phyloP scores from a whole-genome alignment of 1,140 invertebrate species.

The Sitophilus oryzae region DNA sequence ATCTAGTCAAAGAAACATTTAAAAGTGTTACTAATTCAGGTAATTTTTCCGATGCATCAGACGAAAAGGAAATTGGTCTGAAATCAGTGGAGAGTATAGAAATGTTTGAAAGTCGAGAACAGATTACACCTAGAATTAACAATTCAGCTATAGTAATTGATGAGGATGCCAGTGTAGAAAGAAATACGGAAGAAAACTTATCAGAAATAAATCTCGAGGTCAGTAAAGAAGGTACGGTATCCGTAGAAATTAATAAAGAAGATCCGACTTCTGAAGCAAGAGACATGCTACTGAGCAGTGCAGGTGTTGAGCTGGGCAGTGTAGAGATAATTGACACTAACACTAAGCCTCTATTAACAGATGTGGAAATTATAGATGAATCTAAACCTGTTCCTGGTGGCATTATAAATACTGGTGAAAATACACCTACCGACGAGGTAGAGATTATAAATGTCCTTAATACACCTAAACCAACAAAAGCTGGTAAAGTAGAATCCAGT shows the following conservation, averaged over 20 bases:
- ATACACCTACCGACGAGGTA: conserved; percentile 11
- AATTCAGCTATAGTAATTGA: conserved; percentile 25
- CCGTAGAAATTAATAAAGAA: too few relatives aligned
- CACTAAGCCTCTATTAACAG: conserved; percentile 3
- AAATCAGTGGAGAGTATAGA: conserved; percentile 37
- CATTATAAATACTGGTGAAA: conserved; percentile 10
- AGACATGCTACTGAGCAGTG: conserved; percentile 18
- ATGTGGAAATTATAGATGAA: conserved; percentile 11
- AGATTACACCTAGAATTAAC: conserved; percentile 28
- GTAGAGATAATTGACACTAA: conserved; percentile 6
- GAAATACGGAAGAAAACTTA: conserved; percentile 10
- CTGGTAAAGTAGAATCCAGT: conserved; percentile 11
- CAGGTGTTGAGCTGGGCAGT: conserved; percentile 9
- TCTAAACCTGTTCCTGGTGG: conserved; percentile 6
- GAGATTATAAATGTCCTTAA: conserved; percentile 22
- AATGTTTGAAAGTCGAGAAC: conserved; percentile 34
- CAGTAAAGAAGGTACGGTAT: too few relatives aligned
- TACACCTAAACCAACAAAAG: conserved; percentile 24
- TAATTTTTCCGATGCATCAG: neutral
- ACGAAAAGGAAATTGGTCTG: conserved; percentile 2
- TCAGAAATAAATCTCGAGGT: too few relatives aligned
- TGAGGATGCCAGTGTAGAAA: conserved; percentile 37
- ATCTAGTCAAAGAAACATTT: neutral
- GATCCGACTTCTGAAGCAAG: conserved; percentile 8
- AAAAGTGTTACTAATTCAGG: neutral